Evolutionary conservation across 23 tunicate genomes (phyloP), one percentile per base, ranked within the genome.

Genomic region (Phallusia fumigata): DNA sequence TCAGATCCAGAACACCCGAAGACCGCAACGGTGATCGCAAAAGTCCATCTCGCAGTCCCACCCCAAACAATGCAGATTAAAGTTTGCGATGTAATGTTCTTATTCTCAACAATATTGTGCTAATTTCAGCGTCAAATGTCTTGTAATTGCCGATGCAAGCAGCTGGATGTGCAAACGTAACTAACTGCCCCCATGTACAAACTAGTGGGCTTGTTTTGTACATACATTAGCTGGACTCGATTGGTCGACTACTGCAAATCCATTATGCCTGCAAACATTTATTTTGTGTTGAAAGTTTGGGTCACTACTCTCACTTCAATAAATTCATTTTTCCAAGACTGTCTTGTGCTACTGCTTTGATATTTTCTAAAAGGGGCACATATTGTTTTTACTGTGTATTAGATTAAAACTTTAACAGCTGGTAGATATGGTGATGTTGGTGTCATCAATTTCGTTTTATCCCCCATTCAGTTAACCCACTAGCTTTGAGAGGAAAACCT

Each of bases 11-110:
- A 58, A 58, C 69, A 6, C 69, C 69, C 3, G 69, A 58, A 58
- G 69, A 58, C 26, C 26, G 28, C 28, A 58, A 58, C 28, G 69
- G 69, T 58, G 69, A 58, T 58, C 69, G 69, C 69, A 58, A 24
- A 58, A 58, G 69, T 24, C 15, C 15, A 58, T 58, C 69, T 16
- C 69, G 69, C 69, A 58, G 69, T 58, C 28, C 69, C 16, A 21
- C 69, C 13, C 69, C 69, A 21, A 24, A 22, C 28, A 58, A 58
- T 16, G 69, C 26, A 11, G 69, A 58, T 13, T 22, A 24, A 58
- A 18, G 3, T 58, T 58, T 21, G 28, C 26, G 13, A 21, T 24
- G 26, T 21, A 6, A 22, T 58, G 8, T 24, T 58, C 69, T 51
- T 1, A 22, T 58, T 58, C 69, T 58, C 28, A 21, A 21, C 16